Conservation (phyloP, 2,113 vertebrate species). For the Vulpes vulpes region DNA sequence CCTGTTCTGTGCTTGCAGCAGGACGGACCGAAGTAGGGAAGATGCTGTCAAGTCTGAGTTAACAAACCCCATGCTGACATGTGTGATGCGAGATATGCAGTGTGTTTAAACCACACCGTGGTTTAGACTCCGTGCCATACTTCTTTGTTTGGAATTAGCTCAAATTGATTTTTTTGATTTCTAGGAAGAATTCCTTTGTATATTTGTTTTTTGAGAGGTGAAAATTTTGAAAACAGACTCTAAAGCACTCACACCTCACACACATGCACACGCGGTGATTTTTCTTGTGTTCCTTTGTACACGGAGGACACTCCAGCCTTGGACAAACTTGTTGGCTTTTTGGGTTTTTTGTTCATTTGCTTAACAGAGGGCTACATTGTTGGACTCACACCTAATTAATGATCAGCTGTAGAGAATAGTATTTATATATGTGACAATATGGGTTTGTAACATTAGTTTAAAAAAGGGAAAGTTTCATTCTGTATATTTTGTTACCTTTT, state of each 20-base stretch:
- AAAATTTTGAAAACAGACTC: not conserved
- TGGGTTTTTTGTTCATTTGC: not conserved
- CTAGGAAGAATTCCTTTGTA: slow-evolving; percentile 62
- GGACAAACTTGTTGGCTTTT: not conserved
- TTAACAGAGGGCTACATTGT: slow-evolving; percentile 63
- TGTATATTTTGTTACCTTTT: slow-evolving; percentile 97
- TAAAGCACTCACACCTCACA: not conserved
- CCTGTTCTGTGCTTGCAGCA: slow-evolving; percentile 30
- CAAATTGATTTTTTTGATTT: slow-evolving; percentile 55
- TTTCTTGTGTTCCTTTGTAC: not conserved
- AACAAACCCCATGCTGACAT: not conserved
- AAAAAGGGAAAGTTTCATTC: slow-evolving; percentile 91
- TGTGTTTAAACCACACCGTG: slow-evolving; percentile 63
- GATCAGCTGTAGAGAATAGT: slow-evolving; percentile 88
- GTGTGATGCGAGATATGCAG: slow-evolving; percentile 65
- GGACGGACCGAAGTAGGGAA: slow-evolving; percentile 49
- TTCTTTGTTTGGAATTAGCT: slow-evolving; percentile 63
- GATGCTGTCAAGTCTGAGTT: not conserved
- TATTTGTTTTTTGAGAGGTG: slow-evolving; percentile 30
- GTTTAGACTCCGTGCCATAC: slow-evolving; percentile 86
- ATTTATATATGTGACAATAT: slow-evolving; percentile 92
- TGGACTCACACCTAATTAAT: slow-evolving; percentile 82
- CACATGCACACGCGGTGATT: not conserved
- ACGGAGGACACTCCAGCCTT: slow-evolving; percentile 36
- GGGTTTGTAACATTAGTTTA: slow-evolving; percentile 87